Evolutionary conservation across 2,113 vertebrate genomes (phyloP).

Genomic region (Heterocephalus glaber): DNA sequence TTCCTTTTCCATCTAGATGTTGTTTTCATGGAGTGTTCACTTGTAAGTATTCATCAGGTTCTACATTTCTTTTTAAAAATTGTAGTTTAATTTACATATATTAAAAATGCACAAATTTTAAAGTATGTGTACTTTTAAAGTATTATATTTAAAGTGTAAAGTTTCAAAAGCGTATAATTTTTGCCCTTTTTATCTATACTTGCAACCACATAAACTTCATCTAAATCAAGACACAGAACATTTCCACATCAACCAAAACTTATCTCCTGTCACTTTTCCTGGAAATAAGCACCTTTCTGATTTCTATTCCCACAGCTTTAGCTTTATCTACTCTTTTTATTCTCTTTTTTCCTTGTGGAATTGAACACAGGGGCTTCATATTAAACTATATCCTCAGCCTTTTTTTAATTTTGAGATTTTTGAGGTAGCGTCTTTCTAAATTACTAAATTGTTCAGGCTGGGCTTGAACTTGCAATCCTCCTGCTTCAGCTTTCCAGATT

Average conservation of each 20-base stretch:
- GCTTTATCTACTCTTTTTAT: neutral
- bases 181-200: neutral
- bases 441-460: neutral
- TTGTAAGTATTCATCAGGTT: conserved; percentile 21
- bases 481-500: neutral
- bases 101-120: neutral
- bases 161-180: neutral
- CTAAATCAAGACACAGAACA: neutral
- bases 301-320: neutral
- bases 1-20: neutral
- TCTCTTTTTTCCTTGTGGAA: neutral
- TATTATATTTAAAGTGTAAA: neutral
- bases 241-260: neutral
- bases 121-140: neutral
- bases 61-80: neutral
- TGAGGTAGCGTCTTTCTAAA: neutral
- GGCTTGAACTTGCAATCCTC: neutral
- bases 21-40: neutral
- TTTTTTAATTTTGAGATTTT: neutral
- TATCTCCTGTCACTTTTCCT: neutral
- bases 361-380: neutral
- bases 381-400: neutral
- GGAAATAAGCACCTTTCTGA: neutral
- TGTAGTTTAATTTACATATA: neutral
- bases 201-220: neutral